Conservation (phyloP, 2,888 invertebrate genomes). For the Notodonta dromedarius region DNA sequence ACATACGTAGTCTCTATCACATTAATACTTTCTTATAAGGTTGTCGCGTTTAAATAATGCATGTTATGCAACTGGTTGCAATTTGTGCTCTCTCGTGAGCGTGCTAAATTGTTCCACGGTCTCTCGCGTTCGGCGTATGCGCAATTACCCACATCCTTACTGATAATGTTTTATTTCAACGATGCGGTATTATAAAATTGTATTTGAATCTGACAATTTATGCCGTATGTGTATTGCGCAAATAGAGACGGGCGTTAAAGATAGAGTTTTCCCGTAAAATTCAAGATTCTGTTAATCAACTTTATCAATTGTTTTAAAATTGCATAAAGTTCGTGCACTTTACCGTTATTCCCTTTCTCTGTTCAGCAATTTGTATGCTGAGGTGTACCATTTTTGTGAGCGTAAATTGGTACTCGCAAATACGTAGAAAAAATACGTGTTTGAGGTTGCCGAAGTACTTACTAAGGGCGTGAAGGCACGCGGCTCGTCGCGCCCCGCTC, state of each 20-base stretch:
- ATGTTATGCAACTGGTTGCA: slow-evolving; percentile 80
- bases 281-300: not conserved
- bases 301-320: not conserved
- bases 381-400: not conserved
- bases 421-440: slow-evolving; percentile 31
- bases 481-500: slow-evolving; percentile 57
- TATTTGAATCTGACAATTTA: not conserved
- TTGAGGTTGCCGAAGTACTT: slow-evolving; percentile 41
- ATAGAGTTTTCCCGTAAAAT: not conserved
- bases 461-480: slow-evolving; percentile 67
- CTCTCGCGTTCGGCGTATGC: slow-evolving; percentile 40
- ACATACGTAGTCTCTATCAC: slow-evolving; percentile 76
- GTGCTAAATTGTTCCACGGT: slow-evolving; percentile 50
- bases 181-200: not conserved
- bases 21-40: slow-evolving; percentile 82
- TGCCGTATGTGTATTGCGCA: not conserved
- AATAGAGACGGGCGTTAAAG: not conserved
- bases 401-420: slow-evolving; percentile 18
- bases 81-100: slow-evolving; percentile 67
- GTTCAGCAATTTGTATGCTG: slow-evolving; percentile 3
- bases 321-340: not conserved
- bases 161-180: slow-evolving; percentile 2
- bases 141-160: slow-evolving; percentile 13
- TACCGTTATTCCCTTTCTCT: not conserved
- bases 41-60: slow-evolving; percentile 80